Conservation (phyloP, 1,140 invertebrate species). For the Ectropis grisescens region DNA sequence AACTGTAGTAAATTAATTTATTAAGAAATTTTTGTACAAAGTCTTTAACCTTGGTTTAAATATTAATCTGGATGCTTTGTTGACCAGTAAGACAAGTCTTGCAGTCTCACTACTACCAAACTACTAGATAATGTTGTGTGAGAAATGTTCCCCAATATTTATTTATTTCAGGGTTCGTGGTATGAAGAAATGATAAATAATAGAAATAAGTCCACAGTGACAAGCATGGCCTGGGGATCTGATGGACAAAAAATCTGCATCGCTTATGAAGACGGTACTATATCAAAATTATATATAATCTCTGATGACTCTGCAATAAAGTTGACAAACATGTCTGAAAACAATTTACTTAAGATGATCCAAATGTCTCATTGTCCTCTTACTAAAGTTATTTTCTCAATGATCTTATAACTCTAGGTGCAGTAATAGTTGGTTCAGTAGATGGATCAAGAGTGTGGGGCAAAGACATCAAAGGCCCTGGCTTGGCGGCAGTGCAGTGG, state of each 20-base stretch:
- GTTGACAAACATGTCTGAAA: constrained; percentile 3
- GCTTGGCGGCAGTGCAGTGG: constrained; percentile 89
- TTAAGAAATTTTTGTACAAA: too few species aligned
- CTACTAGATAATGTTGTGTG: too few species aligned
- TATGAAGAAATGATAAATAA: constrained; percentile 99
- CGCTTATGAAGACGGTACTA: constrained; percentile 95
- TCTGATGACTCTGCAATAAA: neutral
- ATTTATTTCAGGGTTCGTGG: constrained; percentile 83
- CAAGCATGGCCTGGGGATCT: constrained; percentile 95
- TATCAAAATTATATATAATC: neutral
- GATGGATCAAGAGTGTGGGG: constrained; percentile 99
- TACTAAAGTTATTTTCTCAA: too few species aligned
- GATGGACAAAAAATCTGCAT: constrained; percentile 99
- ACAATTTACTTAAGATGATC: too few species aligned
- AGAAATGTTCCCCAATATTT: too few species aligned
- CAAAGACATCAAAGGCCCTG: constrained; percentile 91
- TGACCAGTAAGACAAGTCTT: too few species aligned
- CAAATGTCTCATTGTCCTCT: too few species aligned
- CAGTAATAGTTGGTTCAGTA: constrained; percentile 85
- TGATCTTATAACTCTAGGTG: too few species aligned
- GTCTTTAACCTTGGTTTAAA: too few species aligned
- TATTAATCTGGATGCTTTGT: too few species aligned
- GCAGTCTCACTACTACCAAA: too few species aligned
- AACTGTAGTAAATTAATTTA: neutral
- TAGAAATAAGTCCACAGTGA: constrained; percentile 95